A percentile compares a stretch with the other conserved stretches of the same genome.
Evolutionary conservation across 2,797 vertebrate species (phyloP).

Genomic region (Sebastolobus alascanus): DNA sequence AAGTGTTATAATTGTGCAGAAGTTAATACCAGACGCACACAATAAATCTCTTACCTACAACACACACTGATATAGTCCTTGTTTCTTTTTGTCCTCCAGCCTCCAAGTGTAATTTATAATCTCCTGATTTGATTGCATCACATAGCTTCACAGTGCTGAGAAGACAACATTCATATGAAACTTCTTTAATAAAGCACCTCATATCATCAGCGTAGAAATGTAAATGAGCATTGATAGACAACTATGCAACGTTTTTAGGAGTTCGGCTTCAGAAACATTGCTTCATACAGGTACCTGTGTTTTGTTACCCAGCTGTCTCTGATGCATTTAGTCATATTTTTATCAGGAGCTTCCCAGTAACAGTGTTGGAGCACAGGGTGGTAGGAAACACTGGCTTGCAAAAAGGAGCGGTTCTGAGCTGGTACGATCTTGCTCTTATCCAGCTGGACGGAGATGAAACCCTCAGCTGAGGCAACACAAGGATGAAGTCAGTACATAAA

Average conservation of each 20-base stretch:
- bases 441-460: constrained; percentile 86
- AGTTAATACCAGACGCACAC: neutral
- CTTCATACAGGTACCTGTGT: constrained; percentile 62
- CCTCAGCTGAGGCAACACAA: constrained; percentile 82
- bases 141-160: constrained; percentile 85
- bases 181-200: neutral
- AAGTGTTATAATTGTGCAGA: neutral
- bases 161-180: constrained; percentile 16
- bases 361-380: constrained; percentile 87
- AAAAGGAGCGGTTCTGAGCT: constrained; percentile 80
- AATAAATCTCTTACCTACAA: constrained; percentile 87
- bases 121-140: constrained; percentile 82
- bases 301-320: constrained; percentile 42
- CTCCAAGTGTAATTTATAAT: constrained; percentile 89
- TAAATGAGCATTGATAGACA: neutral
- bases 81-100: constrained; percentile 85
- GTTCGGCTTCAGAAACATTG: neutral
- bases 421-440: constrained; percentile 74
- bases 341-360: constrained; percentile 87
- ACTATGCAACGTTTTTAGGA: neutral
- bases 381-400: constrained; percentile 87
- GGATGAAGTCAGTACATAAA: neutral
- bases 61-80: constrained; percentile 86
- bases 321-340: constrained; percentile 74
- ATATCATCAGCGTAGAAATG: neutral